These are phyloP conservation scores for Magallana gigas DNA, from an alignment of 1,140 invertebrate genomes.

Conservation along the genomic window DNA sequence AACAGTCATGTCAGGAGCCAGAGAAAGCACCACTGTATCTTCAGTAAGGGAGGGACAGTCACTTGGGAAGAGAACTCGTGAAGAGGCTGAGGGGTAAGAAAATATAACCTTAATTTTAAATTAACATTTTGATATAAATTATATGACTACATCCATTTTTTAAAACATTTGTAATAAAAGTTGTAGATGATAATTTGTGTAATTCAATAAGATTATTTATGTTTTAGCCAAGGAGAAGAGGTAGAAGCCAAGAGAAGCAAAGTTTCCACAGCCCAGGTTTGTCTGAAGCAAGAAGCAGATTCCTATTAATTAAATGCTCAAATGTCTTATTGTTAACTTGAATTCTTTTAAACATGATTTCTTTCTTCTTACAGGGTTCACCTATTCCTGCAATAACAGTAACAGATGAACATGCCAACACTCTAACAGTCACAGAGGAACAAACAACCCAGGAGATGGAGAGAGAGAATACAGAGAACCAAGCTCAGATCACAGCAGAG, in stretches of 20 bases:
- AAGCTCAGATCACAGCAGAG: background rate
- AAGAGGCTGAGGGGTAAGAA: constrained; percentile 15
- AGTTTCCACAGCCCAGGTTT: constrained; percentile 61
- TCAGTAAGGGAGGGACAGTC: background rate
- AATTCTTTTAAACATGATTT: no score
- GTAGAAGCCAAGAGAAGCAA: constrained; percentile 65
- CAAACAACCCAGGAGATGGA: constrained; percentile 1
- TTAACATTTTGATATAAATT: background rate
- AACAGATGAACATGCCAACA: constrained; percentile 66
- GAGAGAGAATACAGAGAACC: constrained; percentile 42
- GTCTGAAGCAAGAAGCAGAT: background rate
- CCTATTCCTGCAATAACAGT: constrained; percentile 70
- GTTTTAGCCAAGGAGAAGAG: constrained; percentile 62
- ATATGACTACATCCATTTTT: background rate
- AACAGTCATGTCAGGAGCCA: background rate
- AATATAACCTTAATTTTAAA: background rate
- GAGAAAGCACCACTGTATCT: background rate
- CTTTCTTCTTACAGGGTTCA: background rate
- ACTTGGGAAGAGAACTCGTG: constrained; percentile 15
- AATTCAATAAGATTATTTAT: background rate
- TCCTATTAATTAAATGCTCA: no score
- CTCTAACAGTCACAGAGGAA: constrained; percentile 33
- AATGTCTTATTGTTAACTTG: no score
- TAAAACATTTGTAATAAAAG: background rate
- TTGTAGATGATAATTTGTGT: background rate